Evolutionary conservation across 2,113 vertebrate species (phyloP), one percentile per base, ranked within the genome.

Genomic region (Ctenomys sociabilis): DNA sequence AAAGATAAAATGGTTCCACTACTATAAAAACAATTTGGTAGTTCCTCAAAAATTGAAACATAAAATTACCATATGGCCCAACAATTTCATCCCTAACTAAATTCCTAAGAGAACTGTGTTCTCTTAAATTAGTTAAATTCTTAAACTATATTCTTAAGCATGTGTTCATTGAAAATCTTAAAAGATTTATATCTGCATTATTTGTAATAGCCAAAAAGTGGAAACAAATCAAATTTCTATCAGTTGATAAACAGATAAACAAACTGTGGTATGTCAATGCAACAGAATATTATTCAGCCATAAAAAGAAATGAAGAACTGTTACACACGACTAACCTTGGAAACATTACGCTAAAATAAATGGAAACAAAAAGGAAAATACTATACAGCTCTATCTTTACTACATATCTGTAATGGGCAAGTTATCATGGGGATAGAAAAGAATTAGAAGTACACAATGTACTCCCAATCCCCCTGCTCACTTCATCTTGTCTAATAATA

Each of bases 21-120:
- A 68, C 32, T 90, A 4, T 85, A 30, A 35, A 72, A 93, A 40
- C 16, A 77, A 49, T 61, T 85, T 85, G 40, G 45, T 57, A 49
- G 35, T 24, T 80, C 59, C 81, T 93, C 63, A 80, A 72, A 85
- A 68, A 61, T 16, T 43, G 59, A 95, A 93, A 63, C 85, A 88
- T 17, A 45, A 49, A 88, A 66, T 78, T 78, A 35, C 19, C 54
- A 63, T 45, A 49, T 37, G 7, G 77, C 40, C 35, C 73, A 86
- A 70, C 10, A 28, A 66, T 45, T 80, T 45, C 8, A 37, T 19
- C 61, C 45, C 37, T 59, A 75, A 35, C 22, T 92, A 40, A 70
- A 35, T 90, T n/a, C 45, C 10, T 52, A 8, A 73, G 66, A n/a
- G n/a, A n/a, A n/a, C n/a, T n/a, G n/a, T n/a, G n/a, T n/a, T n/a